Evolutionary conservation across 2,113 vertebrate genomes (phyloP).

Genomic region (Sebastes fasciatus): DNA sequence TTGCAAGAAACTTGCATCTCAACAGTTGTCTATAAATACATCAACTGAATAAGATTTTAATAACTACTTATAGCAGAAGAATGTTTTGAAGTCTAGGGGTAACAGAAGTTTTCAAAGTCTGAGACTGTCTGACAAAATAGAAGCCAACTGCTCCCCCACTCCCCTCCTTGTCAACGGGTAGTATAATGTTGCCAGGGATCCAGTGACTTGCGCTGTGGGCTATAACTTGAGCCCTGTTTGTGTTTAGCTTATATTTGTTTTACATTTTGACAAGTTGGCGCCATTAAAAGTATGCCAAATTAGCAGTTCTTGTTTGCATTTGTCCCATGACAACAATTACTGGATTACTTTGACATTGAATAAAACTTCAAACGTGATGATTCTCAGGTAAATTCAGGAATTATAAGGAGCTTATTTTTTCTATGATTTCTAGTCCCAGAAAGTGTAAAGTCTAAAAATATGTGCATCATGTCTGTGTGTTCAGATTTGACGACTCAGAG

Average conservation of each 20-base stretch:
- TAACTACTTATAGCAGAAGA: background rate
- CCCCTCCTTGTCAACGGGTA: background rate
- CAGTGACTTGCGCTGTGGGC: no score
- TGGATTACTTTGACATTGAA: background rate
- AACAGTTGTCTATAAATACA: background rate
- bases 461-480: no score
- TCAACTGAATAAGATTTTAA: background rate
- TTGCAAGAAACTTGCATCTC: background rate
- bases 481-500: no score
- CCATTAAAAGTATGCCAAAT: background rate
- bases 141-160: background rate
- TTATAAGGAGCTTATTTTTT: background rate
- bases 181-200: background rate
- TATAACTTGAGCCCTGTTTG: no score
- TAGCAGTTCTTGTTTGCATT: background rate
- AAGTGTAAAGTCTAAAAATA: background rate
- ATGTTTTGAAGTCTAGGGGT: background rate
- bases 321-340: background rate
- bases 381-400: background rate
- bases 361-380: no score
- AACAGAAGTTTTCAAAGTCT: background rate
- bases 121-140: background rate
- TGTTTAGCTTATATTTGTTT: no score
- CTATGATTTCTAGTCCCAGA: background rate
- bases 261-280: background rate